Base-by-base conservation (phyloP, 2,797 vertebrate species). In the Loris lydekkerianus region DNA sequence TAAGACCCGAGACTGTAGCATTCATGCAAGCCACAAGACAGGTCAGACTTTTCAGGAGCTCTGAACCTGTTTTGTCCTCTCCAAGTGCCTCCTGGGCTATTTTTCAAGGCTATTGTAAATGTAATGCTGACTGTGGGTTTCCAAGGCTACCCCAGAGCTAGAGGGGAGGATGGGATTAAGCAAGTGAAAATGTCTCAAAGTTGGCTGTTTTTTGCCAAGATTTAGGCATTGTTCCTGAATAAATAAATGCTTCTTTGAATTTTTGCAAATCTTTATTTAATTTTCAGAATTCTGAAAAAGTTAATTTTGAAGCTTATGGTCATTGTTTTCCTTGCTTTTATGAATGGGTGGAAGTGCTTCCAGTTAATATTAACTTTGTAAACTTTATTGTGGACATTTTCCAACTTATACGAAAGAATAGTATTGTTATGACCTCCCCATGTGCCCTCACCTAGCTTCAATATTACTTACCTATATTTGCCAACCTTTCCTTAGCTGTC, bases 281-380 rank as follows among this genome's bases (percentile, higher is more conserved):
- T 95, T 89, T 86, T 89, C 58, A 63, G 77, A 56, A 87, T 90
- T 86, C 61, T 83, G 25, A 83, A 91, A 60, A 76, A 81, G 60
- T 69, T 67, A 77, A 80, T 60, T 94, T 90, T 87, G 82, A 91
- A 82, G 73, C 40, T 77, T 78, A 53, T 76, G 85, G 23, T 77
- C 37, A 25, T 4, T 73, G 49, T 70, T 84, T 56, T 46, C 89
- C 13, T 93, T 88, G 21, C 37, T 85, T 76, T 83, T 78, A 18
- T 34, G 2, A 56, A 37, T 76, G 49, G 84, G 17, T 49, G 3
- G 61, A 89, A 43, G 10, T 75, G 27, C 43, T 92, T 86, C 25
- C 27, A 60, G 10, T 93, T 67, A 88, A 69, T 69, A 81, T 27
- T 56, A 90, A 77, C 70, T 83, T 81, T 27, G 10, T 37, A 72